Evolutionary conservation across 2,113 vertebrate genomes (phyloP).

Genomic region (Tricholaema leucomelas): DNA sequence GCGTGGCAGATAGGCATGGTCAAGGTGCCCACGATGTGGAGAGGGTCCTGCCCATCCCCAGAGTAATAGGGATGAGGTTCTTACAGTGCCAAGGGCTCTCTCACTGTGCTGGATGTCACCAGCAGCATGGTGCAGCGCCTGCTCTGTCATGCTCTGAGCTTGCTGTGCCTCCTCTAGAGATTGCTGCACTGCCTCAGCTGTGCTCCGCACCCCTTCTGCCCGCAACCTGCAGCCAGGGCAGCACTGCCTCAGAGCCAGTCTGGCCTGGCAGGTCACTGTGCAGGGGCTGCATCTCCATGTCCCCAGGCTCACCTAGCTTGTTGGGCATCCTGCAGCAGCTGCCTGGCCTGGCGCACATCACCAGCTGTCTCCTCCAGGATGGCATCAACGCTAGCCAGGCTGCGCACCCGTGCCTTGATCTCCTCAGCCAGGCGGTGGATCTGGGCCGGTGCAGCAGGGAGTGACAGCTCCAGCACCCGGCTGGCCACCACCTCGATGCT

Average conservation of each 20-base stretch:
- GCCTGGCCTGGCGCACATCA: conserved; percentile 85
- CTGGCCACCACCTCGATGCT: conserved; percentile 93
- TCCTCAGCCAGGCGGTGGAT: conserved; percentile 88
- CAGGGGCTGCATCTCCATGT: rapidly evolving
- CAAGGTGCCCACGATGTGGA: rapidly evolving
- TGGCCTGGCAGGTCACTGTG: rapidly evolving
- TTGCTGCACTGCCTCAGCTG: conserved; percentile 81
- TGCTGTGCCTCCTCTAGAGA: conserved; percentile 83
- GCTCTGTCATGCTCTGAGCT: conserved; percentile 86
- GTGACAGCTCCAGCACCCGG: conserved; percentile 90
- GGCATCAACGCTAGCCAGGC: conserved; percentile 90
- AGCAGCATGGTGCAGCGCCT: conserved; percentile 81
- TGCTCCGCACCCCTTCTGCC: conserved; percentile 85
- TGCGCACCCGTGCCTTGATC: conserved; percentile 90
- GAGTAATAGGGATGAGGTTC: background rate
- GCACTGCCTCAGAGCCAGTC: rapidly evolving
- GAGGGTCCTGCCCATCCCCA: rapidly evolving
- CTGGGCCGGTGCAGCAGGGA: conserved; percentile 90
- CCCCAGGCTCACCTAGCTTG: conserved; percentile 80
- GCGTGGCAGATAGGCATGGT: rapidly evolving
- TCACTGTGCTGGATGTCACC: conserved; percentile 85
- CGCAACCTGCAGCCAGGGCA: conserved; percentile 56
- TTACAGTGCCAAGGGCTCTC: conserved; percentile 74
- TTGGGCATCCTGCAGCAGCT: conserved; percentile 88
- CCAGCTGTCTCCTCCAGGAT: conserved; percentile 88